phyloP scores from a whole-genome alignment of 2,888 invertebrate genomes.

The Hirtodrosophila histrioides region DNA sequence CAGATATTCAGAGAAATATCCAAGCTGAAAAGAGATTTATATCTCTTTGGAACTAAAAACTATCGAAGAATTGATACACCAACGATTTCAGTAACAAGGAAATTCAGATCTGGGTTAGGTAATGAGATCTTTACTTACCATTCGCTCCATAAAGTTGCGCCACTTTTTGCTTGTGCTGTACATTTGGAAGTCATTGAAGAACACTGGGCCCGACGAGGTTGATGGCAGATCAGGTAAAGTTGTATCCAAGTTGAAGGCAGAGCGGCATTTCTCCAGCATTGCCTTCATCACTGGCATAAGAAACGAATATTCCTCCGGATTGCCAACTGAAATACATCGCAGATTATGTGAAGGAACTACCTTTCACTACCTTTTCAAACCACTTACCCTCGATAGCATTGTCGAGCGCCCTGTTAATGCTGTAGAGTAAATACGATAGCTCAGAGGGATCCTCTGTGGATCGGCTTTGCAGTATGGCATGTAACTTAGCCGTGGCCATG shows the following conservation, averaged over 20 bases:
- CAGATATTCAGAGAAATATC: too few species aligned
- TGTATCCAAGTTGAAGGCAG: conserved; percentile 81
- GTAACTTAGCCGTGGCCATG: conserved; percentile 87
- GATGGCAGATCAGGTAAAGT: conserved; percentile 85
- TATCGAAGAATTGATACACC: too few species aligned
- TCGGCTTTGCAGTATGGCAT: conserved; percentile 86
- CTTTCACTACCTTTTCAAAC: not conserved
- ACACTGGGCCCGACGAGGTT: conserved; percentile 86
- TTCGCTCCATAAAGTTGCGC: conserved; percentile 85
- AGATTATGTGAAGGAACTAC: not conserved
- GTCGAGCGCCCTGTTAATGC: conserved; percentile 84
- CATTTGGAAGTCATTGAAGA: conserved; percentile 87
- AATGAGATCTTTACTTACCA: conserved; percentile 81
- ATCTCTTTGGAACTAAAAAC: too few species aligned
- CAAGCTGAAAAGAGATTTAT: too few species aligned
- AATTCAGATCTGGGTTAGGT: too few species aligned
- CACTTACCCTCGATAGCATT: conserved; percentile 84
- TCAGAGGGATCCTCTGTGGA: conserved; percentile 86
- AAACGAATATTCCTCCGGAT: conserved; percentile 87
- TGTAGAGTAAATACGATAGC: conserved; percentile 85
- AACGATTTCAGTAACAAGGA: too few species aligned
- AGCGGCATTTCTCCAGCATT: conserved; percentile 85
- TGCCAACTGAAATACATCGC: conserved; percentile 80
- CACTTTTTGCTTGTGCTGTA: conserved; percentile 86
- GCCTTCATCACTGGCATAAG: conserved; percentile 87